Evolutionary conservation across 1,140 invertebrate genomes (phyloP).

Genomic region (Pseudomyrmex dendroicus): DNA sequence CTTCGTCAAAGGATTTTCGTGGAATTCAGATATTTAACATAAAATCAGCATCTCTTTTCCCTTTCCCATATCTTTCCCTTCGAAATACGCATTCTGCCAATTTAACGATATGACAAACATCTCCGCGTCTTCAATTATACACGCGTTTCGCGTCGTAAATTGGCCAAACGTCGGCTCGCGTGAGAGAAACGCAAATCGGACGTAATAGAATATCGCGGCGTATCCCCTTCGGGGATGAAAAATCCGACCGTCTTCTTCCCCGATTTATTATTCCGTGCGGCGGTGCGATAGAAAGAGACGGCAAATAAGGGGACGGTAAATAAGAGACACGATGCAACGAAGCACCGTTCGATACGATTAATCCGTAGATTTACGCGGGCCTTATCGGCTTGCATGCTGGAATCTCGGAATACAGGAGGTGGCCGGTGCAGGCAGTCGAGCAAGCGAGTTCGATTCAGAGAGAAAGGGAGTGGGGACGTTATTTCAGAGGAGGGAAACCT

Average conservation of each 20-base stretch:
- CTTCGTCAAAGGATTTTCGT: not conserved
- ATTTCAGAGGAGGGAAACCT: slow-evolving; percentile 54
- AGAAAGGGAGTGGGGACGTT: slow-evolving; percentile 3
- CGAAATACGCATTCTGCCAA: slow-evolving; percentile 7
- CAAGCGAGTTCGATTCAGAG: slow-evolving; percentile 17
- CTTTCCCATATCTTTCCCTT: not conserved
- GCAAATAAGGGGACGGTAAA: slow-evolving; percentile 45
- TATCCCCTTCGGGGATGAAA: not conserved
- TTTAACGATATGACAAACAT: slow-evolving; percentile 13
- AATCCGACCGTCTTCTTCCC: slow-evolving; percentile 1
- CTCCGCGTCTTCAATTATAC: not conserved
- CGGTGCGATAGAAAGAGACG: not conserved
- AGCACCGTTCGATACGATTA: slow-evolving; percentile 56
- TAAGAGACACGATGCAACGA: slow-evolving; percentile 47
- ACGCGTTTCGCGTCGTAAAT: not conserved
- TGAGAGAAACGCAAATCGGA: slow-evolving; percentile 17
- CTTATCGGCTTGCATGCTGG: slow-evolving; percentile 17
- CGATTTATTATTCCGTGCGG: slow-evolving; percentile 36
- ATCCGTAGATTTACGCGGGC: slow-evolving; percentile 54
- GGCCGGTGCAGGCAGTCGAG: not conserved
- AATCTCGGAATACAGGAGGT: slow-evolving; percentile 20
- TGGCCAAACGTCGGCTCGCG: not conserved
- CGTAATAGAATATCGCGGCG: slow-evolving; percentile 17
- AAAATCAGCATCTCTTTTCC: not conserved
- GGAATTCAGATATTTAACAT: not conserved